Conservation (phyloP, 2,113 vertebrate species). For the Gadus chalcogrammus region DNA sequence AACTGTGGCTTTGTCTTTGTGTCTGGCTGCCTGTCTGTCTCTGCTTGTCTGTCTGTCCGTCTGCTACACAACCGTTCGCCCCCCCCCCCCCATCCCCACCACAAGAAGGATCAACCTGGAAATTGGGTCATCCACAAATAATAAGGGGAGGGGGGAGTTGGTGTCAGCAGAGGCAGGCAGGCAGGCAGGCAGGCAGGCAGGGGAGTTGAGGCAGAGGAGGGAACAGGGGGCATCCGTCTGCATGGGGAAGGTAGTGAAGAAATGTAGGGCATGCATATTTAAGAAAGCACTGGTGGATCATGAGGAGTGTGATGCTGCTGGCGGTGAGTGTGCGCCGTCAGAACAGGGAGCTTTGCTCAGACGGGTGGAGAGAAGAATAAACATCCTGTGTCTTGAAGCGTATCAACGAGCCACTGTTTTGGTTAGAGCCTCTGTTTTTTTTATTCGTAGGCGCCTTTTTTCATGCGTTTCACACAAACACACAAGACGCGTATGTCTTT, state of each 20-base stretch:
- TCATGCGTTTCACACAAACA: too few relatives aligned
- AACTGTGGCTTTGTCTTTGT: conserved; percentile 49
- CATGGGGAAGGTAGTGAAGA: conserved; percentile 60
- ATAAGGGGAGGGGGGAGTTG: conserved; percentile 53
- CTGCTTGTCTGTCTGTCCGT: conserved; percentile 27
- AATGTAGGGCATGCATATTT: conserved; percentile 74
- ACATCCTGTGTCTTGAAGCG: not conserved
- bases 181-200: conserved; percentile 17
- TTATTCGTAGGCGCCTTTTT: too few relatives aligned
- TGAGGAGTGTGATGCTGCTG: conserved; percentile 42
- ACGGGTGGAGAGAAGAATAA: conserved; percentile 17
- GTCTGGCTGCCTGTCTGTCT: conserved; percentile 35
- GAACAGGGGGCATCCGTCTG: conserved; percentile 59
- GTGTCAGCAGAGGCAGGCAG: too few relatives aligned
- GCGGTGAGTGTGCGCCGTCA: conserved; percentile 47
- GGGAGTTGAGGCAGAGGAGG: conserved; percentile 34
- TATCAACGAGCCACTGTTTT: not conserved
- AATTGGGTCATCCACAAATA: conserved; percentile 76
- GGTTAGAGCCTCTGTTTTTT: too few relatives aligned
- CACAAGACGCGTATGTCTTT: too few relatives aligned
- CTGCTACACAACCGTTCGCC: conserved; percentile 36
- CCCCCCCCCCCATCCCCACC: conserved; percentile 27
- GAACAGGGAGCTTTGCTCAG: conserved; percentile 37
- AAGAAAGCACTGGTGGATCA: conserved; percentile 59
- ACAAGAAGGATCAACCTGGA: conserved; percentile 63